Evolutionary conservation across 92 coral and sea anemone species (phyloP), one percentile per base, ranked within the genome.

Genomic region (Parazoanthus darwini): DNA sequence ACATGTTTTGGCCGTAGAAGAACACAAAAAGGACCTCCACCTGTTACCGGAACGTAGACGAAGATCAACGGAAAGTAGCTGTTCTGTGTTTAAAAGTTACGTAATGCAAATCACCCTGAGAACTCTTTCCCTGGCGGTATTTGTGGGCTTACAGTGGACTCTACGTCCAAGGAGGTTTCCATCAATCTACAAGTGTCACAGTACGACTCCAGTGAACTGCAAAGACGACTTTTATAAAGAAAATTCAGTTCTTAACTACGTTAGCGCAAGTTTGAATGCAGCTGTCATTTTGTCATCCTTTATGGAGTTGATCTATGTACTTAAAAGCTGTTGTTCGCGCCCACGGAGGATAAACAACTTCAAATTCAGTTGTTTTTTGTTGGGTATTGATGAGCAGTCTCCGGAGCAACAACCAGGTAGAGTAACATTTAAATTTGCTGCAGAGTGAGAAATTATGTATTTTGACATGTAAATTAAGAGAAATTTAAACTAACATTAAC

Each of bases 1-100:
- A 80, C 74, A 80, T 80, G 73, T 80, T 15, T n/a, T 33, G 63
- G 44, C n/a, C 18, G 29, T 80, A 6, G 48, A 80, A 80, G 46
- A 80, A 58, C 42, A 56, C 85, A 80, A 29, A 36, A 6, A 18
- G 3, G 48, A 80, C 18, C 18, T 26, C 6, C 26, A 6, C 63
- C 5, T 51, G 38, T 16, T 80, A 7, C 58, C 81, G 36, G 10
- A 18, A 16, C 13, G 36, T 5, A 58, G 42, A 23, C 1, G 20
- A 66, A 29, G 33, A 58, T 26, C 9, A 16, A 81, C 63, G 85
- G 46, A 59, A 81, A 10, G 29, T 23, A 81, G 74, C 20, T 58
- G 8, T 66, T 81, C 85, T 6, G 46, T 81, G 11, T 81, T 59
- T 81, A 29, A 0, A 18, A 35, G 25, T 22, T 81, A 81, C 42